Conservation (phyloP, 2,888 invertebrate species). For the Ceramica pisi region DNA sequence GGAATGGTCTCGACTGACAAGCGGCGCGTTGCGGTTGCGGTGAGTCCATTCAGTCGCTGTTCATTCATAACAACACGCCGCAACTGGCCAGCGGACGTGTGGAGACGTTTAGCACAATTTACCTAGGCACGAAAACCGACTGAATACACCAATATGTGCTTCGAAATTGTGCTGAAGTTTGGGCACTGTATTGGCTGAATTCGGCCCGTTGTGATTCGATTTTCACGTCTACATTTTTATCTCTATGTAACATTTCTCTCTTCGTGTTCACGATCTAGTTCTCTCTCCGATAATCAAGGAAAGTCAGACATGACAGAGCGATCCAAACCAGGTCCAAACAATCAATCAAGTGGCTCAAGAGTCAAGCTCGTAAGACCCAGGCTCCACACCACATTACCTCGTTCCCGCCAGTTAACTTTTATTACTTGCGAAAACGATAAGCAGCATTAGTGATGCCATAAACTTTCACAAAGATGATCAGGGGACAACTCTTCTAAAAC, state of each 20-base stretch:
- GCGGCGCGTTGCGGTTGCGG: constrained; percentile 80
- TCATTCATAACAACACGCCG: constrained; percentile 78
- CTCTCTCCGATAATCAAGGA: background rate
- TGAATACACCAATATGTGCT: constrained; percentile 34
- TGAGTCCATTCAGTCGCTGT: constrained; percentile 74
- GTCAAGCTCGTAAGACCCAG: constrained; percentile 21
- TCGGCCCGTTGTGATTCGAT: constrained; percentile 2
- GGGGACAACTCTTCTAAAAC: constrained; percentile 14
- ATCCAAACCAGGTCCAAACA: constrained; percentile 22
- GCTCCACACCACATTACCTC: constrained; percentile 26
- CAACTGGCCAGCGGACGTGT: constrained; percentile 72
- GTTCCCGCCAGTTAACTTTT: constrained; percentile 57
- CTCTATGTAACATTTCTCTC: background rate
- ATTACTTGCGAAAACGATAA: constrained; percentile 51
- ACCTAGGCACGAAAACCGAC: constrained; percentile 51
- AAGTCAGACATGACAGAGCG: constrained; percentile 20
- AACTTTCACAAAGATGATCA: background rate
- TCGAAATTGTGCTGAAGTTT: constrained; percentile 50
- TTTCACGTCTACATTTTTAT: background rate
- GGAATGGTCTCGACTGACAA: constrained; percentile 58
- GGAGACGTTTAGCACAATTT: constrained; percentile 76
- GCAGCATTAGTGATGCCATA: constrained; percentile 20
- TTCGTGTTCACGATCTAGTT: constrained; percentile 33
- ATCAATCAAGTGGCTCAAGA: constrained; percentile 41
- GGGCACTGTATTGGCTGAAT: constrained; percentile 21